phyloP scores from a whole-genome alignment of 2,797 vertebrate species.

The Hyperoplus immaculatus region DNA sequence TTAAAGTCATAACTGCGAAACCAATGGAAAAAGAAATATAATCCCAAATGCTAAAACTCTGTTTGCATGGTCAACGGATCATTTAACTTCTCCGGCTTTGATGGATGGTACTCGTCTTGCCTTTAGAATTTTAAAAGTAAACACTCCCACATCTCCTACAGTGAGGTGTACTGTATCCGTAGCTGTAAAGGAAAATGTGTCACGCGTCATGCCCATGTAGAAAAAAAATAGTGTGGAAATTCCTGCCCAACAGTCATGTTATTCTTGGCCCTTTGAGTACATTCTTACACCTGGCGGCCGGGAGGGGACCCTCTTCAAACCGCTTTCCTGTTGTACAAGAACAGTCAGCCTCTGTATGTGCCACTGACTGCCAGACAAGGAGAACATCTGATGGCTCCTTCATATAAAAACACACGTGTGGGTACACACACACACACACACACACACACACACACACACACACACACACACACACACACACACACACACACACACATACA shows the following conservation, averaged over 20 bases:
- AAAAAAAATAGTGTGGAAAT: slow-evolving; percentile 53
- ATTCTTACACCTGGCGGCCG: slow-evolving; percentile 73
- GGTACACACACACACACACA: neutral
- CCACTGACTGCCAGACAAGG: slow-evolving; percentile 18
- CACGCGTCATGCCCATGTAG: slow-evolving; percentile 50
- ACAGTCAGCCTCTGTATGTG: slow-evolving; percentile 60
- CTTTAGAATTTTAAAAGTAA: slow-evolving; percentile 46
- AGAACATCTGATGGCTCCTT: slow-evolving; percentile 35
- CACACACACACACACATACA: too few species aligned
- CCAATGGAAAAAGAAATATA: neutral
- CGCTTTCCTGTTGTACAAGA: slow-evolving; percentile 38
- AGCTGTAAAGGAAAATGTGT: slow-evolving; percentile 26
- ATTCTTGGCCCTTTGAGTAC: slow-evolving; percentile 65
- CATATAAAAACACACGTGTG: slow-evolving; percentile 41
- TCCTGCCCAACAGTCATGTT: slow-evolving; percentile 71
- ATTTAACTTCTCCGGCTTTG: neutral
- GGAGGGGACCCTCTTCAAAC: slow-evolving; percentile 43
- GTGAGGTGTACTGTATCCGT: slow-evolving; percentile 51
- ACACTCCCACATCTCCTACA: slow-evolving; percentile 54
- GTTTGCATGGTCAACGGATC: slow-evolving; percentile 13
- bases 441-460: too few species aligned
- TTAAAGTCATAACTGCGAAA: slow-evolving; percentile 5
- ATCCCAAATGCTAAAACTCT: slow-evolving; percentile 11
- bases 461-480: too few species aligned
- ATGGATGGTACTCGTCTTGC: slow-evolving; percentile 28